Evolutionary conservation across 2,888 invertebrate species (phyloP).

Genomic region (Acleris holmiana): DNA sequence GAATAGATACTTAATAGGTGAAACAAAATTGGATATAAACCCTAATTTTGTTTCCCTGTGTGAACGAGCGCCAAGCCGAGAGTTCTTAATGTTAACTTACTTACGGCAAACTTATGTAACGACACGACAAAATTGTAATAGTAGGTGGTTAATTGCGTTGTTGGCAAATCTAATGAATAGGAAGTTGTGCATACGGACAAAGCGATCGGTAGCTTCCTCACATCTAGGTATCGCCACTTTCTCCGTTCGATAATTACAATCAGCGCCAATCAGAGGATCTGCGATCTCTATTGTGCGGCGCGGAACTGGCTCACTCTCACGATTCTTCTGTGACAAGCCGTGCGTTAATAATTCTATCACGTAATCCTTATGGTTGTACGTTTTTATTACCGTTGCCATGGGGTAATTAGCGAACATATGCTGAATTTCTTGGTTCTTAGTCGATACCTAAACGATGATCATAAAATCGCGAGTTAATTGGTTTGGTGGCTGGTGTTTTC

Average conservation of each 20-base stretch:
- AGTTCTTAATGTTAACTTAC: not conserved
- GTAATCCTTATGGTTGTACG: conserved; percentile 23
- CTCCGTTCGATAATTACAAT: conserved; percentile 64
- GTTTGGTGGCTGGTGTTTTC: no score
- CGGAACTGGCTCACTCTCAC: conserved; percentile 24
- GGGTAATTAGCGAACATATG: not conserved
- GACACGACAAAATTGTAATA: conserved; percentile 20
- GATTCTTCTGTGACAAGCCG: conserved; percentile 41
- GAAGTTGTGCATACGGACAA: conserved; percentile 34
- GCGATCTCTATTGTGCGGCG: conserved; percentile 52
- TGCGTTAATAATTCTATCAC: conserved; percentile 24
- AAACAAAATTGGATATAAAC: no score
- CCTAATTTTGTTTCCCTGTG: no score
- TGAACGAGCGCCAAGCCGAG: not conserved
- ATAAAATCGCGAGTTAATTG: no score
- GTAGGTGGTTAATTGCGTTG: conserved; percentile 22
- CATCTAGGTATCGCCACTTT: conserved; percentile 57
- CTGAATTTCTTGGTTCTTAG: no score
- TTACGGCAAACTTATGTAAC: conserved; percentile 9
- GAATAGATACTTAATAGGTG: no score
- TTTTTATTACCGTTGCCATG: not conserved
- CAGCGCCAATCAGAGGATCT: conserved; percentile 44
- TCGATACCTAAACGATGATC: no score
- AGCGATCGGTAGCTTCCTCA: conserved; percentile 60
- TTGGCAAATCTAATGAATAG: conserved; percentile 28